Base-by-base conservation (phyloP, 2,797 vertebrate species). In the Oryzias dopingdopingensis region DNA sequence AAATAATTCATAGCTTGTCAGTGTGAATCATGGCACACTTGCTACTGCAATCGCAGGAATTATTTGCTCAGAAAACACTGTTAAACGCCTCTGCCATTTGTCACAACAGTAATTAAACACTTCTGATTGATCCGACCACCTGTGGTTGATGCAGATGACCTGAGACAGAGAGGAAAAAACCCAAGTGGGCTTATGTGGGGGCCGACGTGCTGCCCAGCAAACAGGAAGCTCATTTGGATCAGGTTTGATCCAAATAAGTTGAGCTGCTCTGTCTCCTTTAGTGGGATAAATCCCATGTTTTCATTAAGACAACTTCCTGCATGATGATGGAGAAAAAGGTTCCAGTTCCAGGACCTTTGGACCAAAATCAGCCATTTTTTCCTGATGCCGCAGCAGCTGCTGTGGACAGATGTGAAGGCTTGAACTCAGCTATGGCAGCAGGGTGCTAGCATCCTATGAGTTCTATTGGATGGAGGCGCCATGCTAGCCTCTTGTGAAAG, bases 1-100 rank as follows among this genome's bases (percentile, higher is more conserved):
- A 79, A 86, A 86, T 88, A 82, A 85, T 88, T 84, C 72, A 85
- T 76, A 75, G 55, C 64, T 70, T 80, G 82, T 85, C 82, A 61
- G 59, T 63, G 72, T 82, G 75, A 83, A 80, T 83, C 80, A 79
- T 49, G 56, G 60, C 74, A 70, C 51, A 22, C 54, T 63, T 58
- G 6, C 72, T 26, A 22, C 79, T 67, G 67, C 79, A 73, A 82
- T 76, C 70, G 62, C 61, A 6, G 42, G 59, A 70, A 72, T 80
- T 68, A 73, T 86, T 82, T 79, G 73, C 76, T 82, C 59, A 47
- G 70, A 67, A 67, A 77, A 81, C 72, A 49, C 59, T 0, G 43
- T 64, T 80, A 69, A 83, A 85, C 50, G 69, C 76, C 76, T 61
- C 49, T 49, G 62, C 69, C 58, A 55, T 81, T 86, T 85, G 78